Conservation (phyloP, 2,113 vertebrate genomes). For the Loxodonta africana region DNA sequence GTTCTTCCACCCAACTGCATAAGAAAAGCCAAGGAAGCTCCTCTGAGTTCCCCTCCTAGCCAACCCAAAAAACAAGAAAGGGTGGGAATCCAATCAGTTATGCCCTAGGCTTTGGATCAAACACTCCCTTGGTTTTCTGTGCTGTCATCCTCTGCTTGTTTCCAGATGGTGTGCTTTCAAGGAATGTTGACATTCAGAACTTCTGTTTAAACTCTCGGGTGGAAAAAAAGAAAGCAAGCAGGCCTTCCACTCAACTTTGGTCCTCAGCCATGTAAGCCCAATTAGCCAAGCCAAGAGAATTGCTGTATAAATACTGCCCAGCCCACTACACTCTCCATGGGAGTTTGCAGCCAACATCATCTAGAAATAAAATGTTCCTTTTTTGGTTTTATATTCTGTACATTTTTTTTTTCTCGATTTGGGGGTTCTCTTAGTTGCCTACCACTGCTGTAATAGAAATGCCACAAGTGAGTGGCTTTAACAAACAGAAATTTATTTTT, state of each 20-base stretch:
- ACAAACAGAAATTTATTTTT: not conserved
- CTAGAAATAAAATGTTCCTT: not conserved
- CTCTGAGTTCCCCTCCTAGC: slow-evolving; percentile 57
- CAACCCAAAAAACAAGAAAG: slow-evolving; percentile 63
- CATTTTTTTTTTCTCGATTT: not conserved
- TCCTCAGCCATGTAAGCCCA: not conserved
- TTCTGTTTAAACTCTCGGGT: slow-evolving; percentile 21
- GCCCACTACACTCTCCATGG: not conserved
- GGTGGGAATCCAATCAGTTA: slow-evolving; percentile 53
- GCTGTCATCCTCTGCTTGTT: slow-evolving; percentile 18
- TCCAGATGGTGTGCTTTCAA: slow-evolving; percentile 37
- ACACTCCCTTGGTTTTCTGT: slow-evolving; percentile 50
- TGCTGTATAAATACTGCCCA: not conserved
- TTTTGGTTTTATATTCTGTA: slow-evolving; percentile 6
- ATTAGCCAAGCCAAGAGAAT: slow-evolving; percentile 26
- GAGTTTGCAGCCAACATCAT: not conserved
- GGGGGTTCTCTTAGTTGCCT: not conserved
- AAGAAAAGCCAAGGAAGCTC: slow-evolving; percentile 54
- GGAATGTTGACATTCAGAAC: slow-evolving; percentile 54
- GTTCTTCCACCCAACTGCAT: slow-evolving; percentile 64
- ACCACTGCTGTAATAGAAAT: not conserved
- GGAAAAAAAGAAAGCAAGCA: slow-evolving; percentile 25
- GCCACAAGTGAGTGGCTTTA: not conserved
- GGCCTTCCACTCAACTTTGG: not conserved
- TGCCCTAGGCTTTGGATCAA: slow-evolving; percentile 30